Conservation (phyloP, 2,797 vertebrate species). For the Eremophila alpestris region DNA sequence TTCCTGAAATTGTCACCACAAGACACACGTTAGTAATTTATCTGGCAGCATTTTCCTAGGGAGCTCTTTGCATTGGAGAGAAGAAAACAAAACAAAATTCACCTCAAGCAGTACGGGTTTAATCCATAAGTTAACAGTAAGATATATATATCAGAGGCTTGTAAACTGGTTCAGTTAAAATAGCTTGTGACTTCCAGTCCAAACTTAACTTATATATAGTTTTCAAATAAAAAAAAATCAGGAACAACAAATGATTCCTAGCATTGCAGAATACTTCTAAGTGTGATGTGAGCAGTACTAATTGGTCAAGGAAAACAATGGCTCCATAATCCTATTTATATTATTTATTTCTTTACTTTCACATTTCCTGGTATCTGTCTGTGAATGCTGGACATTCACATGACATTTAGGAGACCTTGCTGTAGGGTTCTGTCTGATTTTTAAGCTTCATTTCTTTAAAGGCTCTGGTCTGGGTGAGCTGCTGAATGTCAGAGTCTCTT, state of each 20-base stretch:
- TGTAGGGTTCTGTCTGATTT: not conserved
- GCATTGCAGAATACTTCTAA: not conserved
- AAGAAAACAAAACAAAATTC: not conserved
- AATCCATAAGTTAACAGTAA: not conserved
- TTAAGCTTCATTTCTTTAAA: not conserved
- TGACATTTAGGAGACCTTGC: conserved; percentile 1
- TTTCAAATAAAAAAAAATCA: not conserved
- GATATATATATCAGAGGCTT: not conserved
- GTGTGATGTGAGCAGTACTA: not conserved
- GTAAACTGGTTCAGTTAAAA: not conserved
- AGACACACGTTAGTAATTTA: not conserved
- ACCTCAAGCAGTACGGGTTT: not conserved
- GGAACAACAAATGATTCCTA: not conserved
- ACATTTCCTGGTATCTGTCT: not conserved
- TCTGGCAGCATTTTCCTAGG: not conserved
- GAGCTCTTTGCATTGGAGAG: not conserved
- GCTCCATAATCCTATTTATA: not conserved
- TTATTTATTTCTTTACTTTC: not conserved
- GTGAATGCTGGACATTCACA: not conserved
- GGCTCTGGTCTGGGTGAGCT: not conserved
- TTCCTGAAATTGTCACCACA: not conserved
- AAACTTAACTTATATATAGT: not conserved
- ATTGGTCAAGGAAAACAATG: not conserved
- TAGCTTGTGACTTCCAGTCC: not conserved
- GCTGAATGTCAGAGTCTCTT: not conserved